These are phyloP conservation scores for Pissodes strobi DNA, from an alignment of 1,140 invertebrate species.

Conservation along the genomic window DNA sequence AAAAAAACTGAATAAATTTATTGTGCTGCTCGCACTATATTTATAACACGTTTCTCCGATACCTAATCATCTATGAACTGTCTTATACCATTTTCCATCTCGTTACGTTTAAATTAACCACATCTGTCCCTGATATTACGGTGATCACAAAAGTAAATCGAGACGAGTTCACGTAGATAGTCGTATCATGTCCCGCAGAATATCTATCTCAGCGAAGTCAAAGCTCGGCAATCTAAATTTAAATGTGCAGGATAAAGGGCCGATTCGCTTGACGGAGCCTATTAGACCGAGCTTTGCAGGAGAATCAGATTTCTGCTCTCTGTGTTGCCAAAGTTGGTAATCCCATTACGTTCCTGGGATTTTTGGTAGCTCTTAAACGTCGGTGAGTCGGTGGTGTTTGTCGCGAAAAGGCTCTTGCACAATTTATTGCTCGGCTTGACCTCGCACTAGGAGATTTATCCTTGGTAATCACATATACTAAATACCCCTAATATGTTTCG, in stretches of 20 bases:
- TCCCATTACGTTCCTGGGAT: not conserved
- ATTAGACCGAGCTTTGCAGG: constrained; percentile 21
- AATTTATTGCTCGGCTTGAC: too few relatives aligned
- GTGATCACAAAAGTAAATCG: constrained; percentile 16
- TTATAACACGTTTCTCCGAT: too few relatives aligned
- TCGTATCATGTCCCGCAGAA: constrained; percentile 22
- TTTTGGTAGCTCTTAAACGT: too few relatives aligned
- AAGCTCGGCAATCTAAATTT: constrained; percentile 38
- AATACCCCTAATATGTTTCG: too few relatives aligned
- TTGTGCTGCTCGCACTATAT: too few relatives aligned
- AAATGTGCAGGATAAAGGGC: constrained; percentile 34
- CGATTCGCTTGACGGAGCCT: constrained; percentile 6
- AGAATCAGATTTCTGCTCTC: constrained; percentile 3
- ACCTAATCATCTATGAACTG: too few relatives aligned
- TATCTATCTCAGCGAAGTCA: constrained; percentile 30
- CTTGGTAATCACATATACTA: too few relatives aligned
- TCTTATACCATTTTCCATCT: too few relatives aligned
- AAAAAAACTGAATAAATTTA: too few relatives aligned
- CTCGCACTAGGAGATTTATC: too few relatives aligned
- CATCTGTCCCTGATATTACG: constrained; percentile 6
- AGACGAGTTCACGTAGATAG: constrained; percentile 17
- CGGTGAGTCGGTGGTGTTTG: too few relatives aligned
- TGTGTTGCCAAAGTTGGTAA: not conserved
- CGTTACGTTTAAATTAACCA: constrained; percentile 6
- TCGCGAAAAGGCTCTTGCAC: too few relatives aligned